phyloP scores from a whole-genome alignment of 64 coral and sea anemone genomes.

The Cladopsammia gracilis region DNA sequence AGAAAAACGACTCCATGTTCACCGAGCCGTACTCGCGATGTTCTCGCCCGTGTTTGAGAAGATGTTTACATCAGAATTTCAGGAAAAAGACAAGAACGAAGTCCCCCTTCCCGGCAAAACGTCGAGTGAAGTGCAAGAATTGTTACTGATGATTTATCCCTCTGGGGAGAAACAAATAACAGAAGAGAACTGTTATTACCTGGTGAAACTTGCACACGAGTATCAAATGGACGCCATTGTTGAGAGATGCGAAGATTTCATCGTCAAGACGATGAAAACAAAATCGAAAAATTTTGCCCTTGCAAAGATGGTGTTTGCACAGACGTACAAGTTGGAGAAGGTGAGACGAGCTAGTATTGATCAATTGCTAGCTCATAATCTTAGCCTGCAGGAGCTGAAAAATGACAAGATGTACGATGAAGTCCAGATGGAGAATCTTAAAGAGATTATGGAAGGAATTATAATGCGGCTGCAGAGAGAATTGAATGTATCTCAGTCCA shows the following conservation, averaged over 20 bases:
- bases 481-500: no score
- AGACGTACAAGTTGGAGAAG: not conserved
- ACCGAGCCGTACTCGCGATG: constrained; percentile 37
- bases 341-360: not conserved
- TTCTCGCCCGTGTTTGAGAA: constrained; percentile 74
- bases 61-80: constrained; percentile 61
- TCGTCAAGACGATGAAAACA: not conserved
- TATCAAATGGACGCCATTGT: constrained; percentile 65
- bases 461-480: not conserved
- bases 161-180: constrained; percentile 11
- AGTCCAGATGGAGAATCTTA: not conserved
- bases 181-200: constrained; percentile 41
- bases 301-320: not conserved
- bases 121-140: constrained; percentile 37
- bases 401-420: not conserved
- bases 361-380: not conserved
- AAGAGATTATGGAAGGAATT: constrained; percentile 2
- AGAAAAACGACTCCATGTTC: constrained; percentile 51
- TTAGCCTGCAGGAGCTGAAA: not conserved
- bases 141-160: constrained; percentile 63
- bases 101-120: constrained; percentile 65
- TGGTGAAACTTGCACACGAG: constrained; percentile 57
- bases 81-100: constrained; percentile 9
- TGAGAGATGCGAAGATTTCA: not conserved
- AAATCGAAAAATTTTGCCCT: not conserved